phyloP scores from a whole-genome alignment of 2,888 invertebrate genomes.

The Lasioglossum calceatum region DNA sequence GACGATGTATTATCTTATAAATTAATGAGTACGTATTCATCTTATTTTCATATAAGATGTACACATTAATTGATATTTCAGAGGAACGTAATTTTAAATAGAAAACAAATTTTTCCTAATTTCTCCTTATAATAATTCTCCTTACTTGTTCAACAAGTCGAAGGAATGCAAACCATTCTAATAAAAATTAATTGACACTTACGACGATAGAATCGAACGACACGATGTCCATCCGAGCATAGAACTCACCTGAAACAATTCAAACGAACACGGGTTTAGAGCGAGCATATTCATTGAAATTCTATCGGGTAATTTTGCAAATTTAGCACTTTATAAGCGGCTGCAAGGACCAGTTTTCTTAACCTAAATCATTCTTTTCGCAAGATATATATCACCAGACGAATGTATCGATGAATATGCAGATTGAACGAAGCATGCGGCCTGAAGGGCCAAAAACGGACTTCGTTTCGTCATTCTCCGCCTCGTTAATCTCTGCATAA shows the following conservation, averaged over 20 bases:
- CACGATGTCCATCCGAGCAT: neutral
- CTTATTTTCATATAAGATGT: neutral
- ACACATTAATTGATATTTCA: no score
- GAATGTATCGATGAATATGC: neutral
- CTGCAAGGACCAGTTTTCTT: neutral
- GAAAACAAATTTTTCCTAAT: neutral
- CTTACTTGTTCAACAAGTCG: neutral
- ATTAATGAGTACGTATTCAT: neutral
- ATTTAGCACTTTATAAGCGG: neutral
- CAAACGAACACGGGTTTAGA: neutral
- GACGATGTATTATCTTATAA: neutral
- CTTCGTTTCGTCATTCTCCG: neutral
- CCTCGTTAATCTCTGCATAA: neutral
- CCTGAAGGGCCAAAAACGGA: slow-evolving; percentile 11
- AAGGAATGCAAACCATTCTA: neutral
- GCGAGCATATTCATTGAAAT: neutral
- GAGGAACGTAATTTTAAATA: neutral
- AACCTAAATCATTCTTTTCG: neutral
- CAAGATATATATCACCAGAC: neutral
- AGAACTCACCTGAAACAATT: slow-evolving; percentile 13
- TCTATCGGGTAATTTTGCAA: neutral
- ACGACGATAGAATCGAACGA: neutral
- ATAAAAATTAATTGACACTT: neutral
- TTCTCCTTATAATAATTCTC: no score
- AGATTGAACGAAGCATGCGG: neutral